A percentile compares a stretch with the other conserved stretches of the same genome.
phyloP scores from a whole-genome alignment of 2,888 invertebrate species.

The Notodonta ziczac region DNA sequence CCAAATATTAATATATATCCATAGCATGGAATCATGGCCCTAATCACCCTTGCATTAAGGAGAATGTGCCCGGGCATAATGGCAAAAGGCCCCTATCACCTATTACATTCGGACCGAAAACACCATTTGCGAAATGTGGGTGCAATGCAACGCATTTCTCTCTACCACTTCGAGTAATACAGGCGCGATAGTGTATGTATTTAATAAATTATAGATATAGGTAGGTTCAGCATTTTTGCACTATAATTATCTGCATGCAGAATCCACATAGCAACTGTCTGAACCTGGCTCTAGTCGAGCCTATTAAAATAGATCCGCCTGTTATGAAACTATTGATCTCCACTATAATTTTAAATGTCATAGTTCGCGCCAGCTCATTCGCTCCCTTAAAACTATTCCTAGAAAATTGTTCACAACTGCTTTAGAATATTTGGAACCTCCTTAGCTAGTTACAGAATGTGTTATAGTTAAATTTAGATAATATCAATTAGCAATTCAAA shows the following conservation, averaged over 20 bases:
- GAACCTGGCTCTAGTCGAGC: not conserved
- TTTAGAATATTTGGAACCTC: not conserved
- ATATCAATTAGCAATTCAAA: conserved; percentile 69
- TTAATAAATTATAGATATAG: too few species aligned
- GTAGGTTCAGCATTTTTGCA: not conserved
- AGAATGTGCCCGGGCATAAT: too few species aligned
- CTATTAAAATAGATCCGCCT: conserved; percentile 5
- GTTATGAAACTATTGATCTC: conserved; percentile 39
- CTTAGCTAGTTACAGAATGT: not conserved
- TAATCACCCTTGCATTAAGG: too few species aligned
- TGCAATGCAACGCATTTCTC: too few species aligned
- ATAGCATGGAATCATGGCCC: too few species aligned
- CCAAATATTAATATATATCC: too few species aligned
- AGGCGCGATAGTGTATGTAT: too few species aligned
- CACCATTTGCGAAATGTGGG: too few species aligned
- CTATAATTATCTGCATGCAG: not conserved
- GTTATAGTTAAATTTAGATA: conserved; percentile 18
- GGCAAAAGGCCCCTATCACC: too few species aligned
- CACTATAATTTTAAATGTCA: conserved; percentile 41
- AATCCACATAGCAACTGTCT: conserved; percentile 11
- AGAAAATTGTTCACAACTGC: not conserved
- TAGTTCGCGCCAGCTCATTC: conserved; percentile 31
- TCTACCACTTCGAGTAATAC: too few species aligned
- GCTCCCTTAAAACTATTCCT: conserved; percentile 18
- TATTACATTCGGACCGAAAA: too few species aligned